These are phyloP conservation scores for Philonicus albiceps DNA, from an alignment of 2,888 invertebrate genomes.

Conservation along the genomic window DNA sequence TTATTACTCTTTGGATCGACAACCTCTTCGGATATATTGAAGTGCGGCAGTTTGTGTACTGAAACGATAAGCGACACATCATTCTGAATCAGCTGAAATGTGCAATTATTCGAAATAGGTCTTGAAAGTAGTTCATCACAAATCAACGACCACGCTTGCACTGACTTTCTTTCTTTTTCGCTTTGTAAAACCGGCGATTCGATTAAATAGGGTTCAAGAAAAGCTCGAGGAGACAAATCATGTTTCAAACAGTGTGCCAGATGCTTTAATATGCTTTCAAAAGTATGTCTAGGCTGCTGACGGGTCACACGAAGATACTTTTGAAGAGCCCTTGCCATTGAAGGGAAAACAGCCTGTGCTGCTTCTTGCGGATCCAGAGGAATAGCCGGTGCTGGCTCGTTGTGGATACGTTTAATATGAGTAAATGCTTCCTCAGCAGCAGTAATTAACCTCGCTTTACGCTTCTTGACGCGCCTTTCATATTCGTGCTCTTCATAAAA, in stretches of 20 bases:
- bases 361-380: constrained; percentile 95
- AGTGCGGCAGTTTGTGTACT: constrained; percentile 87
- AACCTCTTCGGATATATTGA: constrained; percentile 94
- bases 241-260: constrained; percentile 90
- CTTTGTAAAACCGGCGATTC: constrained; percentile 86
- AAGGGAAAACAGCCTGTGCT: constrained; percentile 97
- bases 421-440: constrained; percentile 98
- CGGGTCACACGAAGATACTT: constrained; percentile 95
- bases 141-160: constrained; percentile 96
- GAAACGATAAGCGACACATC: constrained; percentile 91
- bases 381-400: constrained; percentile 77
- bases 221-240: constrained; percentile 93
- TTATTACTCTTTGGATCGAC: constrained; percentile 96
- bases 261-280: constrained; percentile 90
- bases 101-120: constrained; percentile 81
- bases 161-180: constrained; percentile 79
- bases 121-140: constrained; percentile 91
- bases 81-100: constrained; percentile 92
- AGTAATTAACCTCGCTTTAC: constrained; percentile 86
- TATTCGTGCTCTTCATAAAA: constrained; percentile 99
- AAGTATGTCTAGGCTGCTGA: constrained; percentile 95
- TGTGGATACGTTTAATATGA: constrained; percentile 86
- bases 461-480: constrained; percentile 88
- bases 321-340: constrained; percentile 93
- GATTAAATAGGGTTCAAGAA: constrained; percentile 91